Conservation (phyloP, 2,113 vertebrate genomes). For the Lathamus discolor region DNA sequence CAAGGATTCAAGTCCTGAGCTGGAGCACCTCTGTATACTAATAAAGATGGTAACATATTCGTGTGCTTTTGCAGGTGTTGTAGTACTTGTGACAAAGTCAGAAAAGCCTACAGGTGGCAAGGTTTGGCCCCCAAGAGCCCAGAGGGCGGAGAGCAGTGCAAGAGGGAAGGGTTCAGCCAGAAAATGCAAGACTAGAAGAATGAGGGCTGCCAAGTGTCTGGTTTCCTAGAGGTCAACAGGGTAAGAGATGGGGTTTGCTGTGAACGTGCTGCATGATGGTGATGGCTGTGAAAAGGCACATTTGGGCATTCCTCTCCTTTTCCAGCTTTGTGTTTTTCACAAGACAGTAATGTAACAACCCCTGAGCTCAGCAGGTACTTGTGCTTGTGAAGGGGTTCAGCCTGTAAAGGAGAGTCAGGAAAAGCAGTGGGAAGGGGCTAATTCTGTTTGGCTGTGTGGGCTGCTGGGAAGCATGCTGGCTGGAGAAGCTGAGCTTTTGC, state of each 20-base stretch:
- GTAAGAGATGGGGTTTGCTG: constrained; percentile 58
- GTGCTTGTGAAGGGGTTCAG: not conserved
- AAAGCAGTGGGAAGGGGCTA: not conserved
- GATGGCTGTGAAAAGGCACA: not conserved
- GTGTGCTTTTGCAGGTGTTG: constrained; percentile 83
- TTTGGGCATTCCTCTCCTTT: not conserved
- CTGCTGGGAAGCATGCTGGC: not conserved
- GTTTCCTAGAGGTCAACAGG: constrained; percentile 98
- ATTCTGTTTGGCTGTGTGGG: not conserved
- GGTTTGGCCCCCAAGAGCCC: constrained; percentile 98
- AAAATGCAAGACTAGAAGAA: constrained; percentile 99
- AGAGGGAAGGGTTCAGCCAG: constrained; percentile 94
- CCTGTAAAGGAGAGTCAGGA: not conserved
- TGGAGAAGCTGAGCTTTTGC: not conserved
- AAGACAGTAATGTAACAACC: not conserved
- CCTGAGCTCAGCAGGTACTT: not conserved
- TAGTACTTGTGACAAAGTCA: constrained; percentile 93
- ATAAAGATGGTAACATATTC: not conserved
- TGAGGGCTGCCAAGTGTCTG: constrained; percentile 94
- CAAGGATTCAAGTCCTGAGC: not conserved
- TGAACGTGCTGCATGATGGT: not conserved
- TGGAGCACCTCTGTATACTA: not conserved
- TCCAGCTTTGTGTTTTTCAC: not conserved
- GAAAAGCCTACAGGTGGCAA: constrained; percentile 91
- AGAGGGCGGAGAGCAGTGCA: constrained; percentile 94